These are phyloP conservation scores for Laothoe populi DNA, from an alignment of 2,888 invertebrate species.

Conservation along the genomic window DNA sequence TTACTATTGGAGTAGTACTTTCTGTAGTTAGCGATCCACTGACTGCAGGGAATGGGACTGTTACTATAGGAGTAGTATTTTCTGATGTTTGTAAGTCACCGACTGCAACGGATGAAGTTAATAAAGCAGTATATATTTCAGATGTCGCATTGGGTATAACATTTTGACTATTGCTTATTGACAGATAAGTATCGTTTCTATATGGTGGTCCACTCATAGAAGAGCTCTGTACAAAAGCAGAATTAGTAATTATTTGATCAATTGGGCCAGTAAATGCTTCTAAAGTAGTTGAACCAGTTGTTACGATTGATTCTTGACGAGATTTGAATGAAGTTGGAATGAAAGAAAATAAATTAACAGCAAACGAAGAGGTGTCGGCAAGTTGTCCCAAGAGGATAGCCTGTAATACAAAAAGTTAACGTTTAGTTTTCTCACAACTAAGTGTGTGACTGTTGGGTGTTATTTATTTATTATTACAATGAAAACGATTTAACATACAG, in stretches of 20 bases:
- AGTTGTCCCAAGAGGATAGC: background rate
- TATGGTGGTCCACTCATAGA: background rate
- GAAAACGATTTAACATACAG: background rate
- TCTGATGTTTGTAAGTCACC: background rate
- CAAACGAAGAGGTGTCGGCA: background rate
- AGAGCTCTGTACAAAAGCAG: no score
- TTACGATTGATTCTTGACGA: background rate
- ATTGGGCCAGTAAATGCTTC: background rate
- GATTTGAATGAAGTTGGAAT: background rate
- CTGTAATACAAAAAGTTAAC: background rate
- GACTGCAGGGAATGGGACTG: constrained; percentile 25
- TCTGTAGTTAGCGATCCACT: background rate
- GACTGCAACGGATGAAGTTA: no score
- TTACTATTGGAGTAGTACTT: constrained; percentile 25
- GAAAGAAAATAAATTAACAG: background rate
- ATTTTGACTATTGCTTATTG: background rate
- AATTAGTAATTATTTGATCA: background rate
- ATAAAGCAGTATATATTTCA: background rate
- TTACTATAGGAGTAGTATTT: constrained; percentile 9
- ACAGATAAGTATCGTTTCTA: background rate
- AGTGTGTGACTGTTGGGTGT: no score
- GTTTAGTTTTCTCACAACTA: background rate
- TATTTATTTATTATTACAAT: no score
- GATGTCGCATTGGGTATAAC: background rate
- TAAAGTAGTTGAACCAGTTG: background rate